A percentile compares a stretch with the other conserved stretches of the same genome.
phyloP scores from a whole-genome alignment of 2,797 vertebrate genomes.

The Geotrypetes seraphini region DNA sequence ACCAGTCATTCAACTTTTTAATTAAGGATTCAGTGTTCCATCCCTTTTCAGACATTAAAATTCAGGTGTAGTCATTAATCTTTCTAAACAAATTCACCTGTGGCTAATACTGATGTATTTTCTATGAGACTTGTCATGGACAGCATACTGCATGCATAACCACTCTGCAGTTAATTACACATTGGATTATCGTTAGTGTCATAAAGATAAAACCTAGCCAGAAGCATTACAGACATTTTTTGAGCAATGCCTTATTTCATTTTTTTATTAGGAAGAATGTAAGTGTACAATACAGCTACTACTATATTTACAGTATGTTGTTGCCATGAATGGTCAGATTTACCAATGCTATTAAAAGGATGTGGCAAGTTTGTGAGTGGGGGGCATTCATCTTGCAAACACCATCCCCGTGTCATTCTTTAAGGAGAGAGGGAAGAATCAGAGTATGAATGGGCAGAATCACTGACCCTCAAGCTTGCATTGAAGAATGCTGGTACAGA shows the following conservation, averaged over 20 bases:
- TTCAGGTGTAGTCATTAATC: constrained; percentile 76
- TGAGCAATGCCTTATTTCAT: constrained; percentile 50
- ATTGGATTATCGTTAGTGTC: constrained; percentile 70
- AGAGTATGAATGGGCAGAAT: no score
- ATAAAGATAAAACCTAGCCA: constrained; percentile 62
- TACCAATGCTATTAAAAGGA: no score
- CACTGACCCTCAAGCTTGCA: no score
- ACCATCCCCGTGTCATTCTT: no score
- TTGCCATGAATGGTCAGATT: constrained; percentile 15
- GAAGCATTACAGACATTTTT: constrained; percentile 47
- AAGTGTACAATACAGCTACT: constrained; percentile 47
- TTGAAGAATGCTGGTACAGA: no score
- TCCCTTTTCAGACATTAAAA: constrained; percentile 71
- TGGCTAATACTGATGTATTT: constrained; percentile 79
- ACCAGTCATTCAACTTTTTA: constrained; percentile 72
- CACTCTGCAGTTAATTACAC: constrained; percentile 71
- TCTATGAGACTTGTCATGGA: constrained; percentile 74
- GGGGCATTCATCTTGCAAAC: no score
- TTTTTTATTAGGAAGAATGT: constrained; percentile 52
- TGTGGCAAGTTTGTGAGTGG: no score
- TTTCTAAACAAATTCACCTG: constrained; percentile 80
- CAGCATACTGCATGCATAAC: constrained; percentile 63
- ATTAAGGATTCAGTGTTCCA: constrained; percentile 74
- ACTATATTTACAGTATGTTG: constrained; percentile 36
- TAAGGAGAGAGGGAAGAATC: no score